Evolutionary conservation across 2,888 invertebrate species (phyloP).

Genomic region (Parnassius orleans): DNA sequence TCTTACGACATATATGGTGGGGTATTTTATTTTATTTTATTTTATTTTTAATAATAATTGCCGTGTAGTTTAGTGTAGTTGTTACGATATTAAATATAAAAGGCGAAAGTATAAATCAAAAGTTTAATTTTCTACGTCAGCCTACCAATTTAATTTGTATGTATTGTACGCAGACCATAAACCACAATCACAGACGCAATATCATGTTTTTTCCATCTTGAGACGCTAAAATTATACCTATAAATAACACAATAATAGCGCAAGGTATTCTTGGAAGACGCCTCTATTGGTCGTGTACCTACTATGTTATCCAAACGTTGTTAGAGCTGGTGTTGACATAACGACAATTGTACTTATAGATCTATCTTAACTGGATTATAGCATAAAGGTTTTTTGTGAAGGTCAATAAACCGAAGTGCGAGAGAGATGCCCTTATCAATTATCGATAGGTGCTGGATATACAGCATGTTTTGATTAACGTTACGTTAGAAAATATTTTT

Average conservation of each 20-base stretch:
- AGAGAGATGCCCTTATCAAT: conserved; percentile 70
- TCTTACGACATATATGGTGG: no score
- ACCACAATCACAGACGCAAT: conserved; percentile 38
- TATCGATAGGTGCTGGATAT: conserved; percentile 55
- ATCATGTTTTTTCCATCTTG: conserved; percentile 43
- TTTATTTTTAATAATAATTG: no score
- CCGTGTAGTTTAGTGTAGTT: no score
- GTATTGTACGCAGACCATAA: conserved; percentile 14
- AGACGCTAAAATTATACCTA: conserved; percentile 30
- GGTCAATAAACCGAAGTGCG: conserved; percentile 66
- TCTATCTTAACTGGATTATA: conserved; percentile 29
- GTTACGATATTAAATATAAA: no score
- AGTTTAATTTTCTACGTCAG: no score
- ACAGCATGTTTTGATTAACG: conserved; percentile 38
- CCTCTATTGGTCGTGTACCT: conserved; percentile 29
- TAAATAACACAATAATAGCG: conserved; percentile 31
- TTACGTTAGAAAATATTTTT: no score
- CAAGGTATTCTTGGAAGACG: conserved; percentile 33
- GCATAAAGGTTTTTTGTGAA: conserved; percentile 42
- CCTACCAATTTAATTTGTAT: no score
- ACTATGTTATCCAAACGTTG: conserved; percentile 16
- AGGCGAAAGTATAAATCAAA: no score
- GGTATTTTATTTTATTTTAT: no score
- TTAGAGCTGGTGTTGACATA: conserved; percentile 18
- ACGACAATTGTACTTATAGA: conserved; percentile 17